Conservation (phyloP, 1,140 invertebrate species). For the Bathynomus jamesi region DNA sequence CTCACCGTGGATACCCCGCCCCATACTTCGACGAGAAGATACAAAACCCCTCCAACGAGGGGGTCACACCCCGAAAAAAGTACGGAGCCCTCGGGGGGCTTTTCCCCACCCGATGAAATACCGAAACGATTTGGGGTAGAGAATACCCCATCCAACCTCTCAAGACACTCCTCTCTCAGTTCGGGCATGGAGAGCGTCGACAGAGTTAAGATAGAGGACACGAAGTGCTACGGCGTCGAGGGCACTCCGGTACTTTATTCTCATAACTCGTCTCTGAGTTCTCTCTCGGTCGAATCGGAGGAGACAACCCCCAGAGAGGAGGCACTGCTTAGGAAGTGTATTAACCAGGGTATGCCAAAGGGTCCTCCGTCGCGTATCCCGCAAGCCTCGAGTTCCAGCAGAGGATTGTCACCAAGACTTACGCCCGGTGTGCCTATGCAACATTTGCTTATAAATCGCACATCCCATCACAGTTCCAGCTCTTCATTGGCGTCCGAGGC, state of each 20-base stretch:
- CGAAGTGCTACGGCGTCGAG: conserved; percentile 23
- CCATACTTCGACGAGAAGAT: background rate
- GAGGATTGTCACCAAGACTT: conserved; percentile 13
- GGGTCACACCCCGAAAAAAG: background rate
- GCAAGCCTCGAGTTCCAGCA: background rate
- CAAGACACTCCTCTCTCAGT: conserved; percentile 10
- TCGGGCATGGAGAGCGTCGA: conserved; percentile 12
- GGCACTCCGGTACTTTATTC: conserved; percentile 40
- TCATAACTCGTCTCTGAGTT: conserved; percentile 55
- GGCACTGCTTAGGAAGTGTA: conserved; percentile 69
- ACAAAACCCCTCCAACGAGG: too few relatives aligned
- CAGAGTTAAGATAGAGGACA: background rate
- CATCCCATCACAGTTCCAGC: conserved; percentile 39
- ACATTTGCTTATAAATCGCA: conserved; percentile 20
- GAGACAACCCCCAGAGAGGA: conserved; percentile 56
- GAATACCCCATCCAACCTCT: conserved; percentile 10
- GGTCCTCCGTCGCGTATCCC: conserved; percentile 34
- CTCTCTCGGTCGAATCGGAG: conserved; percentile 56
- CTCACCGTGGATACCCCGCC: conserved; percentile 48
- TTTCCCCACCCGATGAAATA: conserved; percentile 4
- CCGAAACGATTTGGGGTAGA: conserved; percentile 10
- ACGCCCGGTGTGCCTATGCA: conserved; percentile 35
- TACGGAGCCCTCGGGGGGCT: background rate
- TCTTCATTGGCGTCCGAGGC: conserved; percentile 47
- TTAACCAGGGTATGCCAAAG: conserved; percentile 59